Percentiles rank a stretch among this genome's conserved stretches.
Conservation (phyloP, 2,797 vertebrate genomes). For the Dallia pectoralis region DNA sequence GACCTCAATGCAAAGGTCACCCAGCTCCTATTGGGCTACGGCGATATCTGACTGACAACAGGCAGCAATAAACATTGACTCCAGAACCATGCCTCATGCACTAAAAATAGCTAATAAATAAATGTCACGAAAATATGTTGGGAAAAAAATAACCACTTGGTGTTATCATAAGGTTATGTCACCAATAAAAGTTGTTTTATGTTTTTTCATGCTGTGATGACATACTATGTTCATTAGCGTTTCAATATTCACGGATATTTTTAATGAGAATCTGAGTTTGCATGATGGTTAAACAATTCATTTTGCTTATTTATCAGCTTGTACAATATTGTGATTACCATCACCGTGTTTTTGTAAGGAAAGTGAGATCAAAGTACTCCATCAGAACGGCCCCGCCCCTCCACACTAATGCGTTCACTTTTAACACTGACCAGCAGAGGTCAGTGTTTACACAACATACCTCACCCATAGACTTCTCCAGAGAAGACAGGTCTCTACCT, state of each 20-base stretch:
- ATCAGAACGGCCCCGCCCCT: no score
- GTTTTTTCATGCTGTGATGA: background rate
- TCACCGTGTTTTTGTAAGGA: background rate
- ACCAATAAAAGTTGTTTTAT: background rate
- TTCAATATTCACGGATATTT: background rate
- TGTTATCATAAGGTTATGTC: background rate
- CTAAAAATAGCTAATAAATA: conserved; percentile 56
- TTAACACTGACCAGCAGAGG: conserved; percentile 60
- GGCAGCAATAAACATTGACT: conserved; percentile 68
- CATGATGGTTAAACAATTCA: background rate
- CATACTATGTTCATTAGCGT: background rate
- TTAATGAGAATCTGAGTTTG: background rate
- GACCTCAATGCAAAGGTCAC: conserved; percentile 93
- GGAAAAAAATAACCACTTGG: conserved; percentile 34
- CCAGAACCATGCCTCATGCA: conserved; percentile 51
- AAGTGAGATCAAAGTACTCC: background rate
- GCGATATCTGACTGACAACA: conserved; percentile 71
- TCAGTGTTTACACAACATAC: conserved; percentile 49
- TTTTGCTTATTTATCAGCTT: background rate
- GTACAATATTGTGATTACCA: background rate
- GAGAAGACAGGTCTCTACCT: conserved; percentile 10
- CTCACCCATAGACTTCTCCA: conserved; percentile 21
- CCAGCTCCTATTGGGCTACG: conserved; percentile 78
- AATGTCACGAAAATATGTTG: conserved; percentile 61
- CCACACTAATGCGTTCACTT: background rate